Percentiles rank a stretch among this genome's conserved stretches.
Conservation (phyloP, 2,113 vertebrate species). For the Larimichthys polyactis region DNA sequence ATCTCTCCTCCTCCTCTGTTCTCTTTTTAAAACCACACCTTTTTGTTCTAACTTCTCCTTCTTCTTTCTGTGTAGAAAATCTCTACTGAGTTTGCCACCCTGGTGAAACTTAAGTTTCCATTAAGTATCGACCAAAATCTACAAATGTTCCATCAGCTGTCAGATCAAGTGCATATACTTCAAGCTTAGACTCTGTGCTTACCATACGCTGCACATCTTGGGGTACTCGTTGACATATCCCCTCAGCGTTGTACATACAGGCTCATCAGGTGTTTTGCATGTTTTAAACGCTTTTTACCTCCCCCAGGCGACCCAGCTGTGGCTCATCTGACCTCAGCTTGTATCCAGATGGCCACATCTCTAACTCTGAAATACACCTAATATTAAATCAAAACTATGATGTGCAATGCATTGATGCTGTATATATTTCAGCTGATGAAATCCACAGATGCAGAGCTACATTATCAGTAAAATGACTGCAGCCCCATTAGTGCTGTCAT, state of each 20-base stretch:
- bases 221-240: not conserved
- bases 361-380: not conserved
- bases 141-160: not conserved
- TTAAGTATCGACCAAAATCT: not conserved
- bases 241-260: not conserved
- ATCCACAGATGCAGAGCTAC: not conserved
- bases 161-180: not conserved
- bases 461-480: not conserved
- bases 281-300: not conserved
- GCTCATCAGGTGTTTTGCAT: not conserved
- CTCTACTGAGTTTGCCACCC: not conserved
- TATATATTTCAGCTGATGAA: not conserved
- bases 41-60: not conserved
- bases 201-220: not conserved
- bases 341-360: not conserved
- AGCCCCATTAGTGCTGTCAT: not conserved
- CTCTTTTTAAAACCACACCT: slow-evolving; percentile 11
- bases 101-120: not conserved
- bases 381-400: not conserved
- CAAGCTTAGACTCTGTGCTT: not conserved
- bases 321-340: slow-evolving; percentile 22
- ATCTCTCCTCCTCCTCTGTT: not conserved
- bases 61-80: not conserved
- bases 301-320: not conserved
- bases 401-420: not conserved